A percentile compares a stretch with the other conserved stretches of the same genome.
Evolutionary conservation across 2,797 vertebrate species (phyloP).

Genomic region (Choloepus didactylus): DNA sequence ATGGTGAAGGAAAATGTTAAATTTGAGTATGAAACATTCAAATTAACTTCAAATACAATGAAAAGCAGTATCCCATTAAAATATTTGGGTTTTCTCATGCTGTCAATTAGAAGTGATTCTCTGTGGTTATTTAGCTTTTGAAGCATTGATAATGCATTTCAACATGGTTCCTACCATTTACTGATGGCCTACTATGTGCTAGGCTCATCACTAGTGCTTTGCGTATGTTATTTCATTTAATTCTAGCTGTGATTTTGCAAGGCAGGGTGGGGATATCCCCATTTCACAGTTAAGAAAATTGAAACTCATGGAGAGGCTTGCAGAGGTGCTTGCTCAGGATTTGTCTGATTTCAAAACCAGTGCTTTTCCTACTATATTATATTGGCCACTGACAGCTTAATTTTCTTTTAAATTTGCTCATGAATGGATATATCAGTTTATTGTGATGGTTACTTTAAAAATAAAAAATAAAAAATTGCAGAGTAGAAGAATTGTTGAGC

Average conservation of each 20-base stretch:
- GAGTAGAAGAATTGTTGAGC: not conserved
- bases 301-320: not conserved
- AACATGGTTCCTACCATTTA: not conserved
- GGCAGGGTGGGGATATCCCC: not conserved
- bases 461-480: not conserved
- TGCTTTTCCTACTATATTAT: not conserved
- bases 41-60: not conserved
- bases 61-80: not conserved
- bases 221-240: not conserved
- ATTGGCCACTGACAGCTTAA: not conserved
- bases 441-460: not conserved
- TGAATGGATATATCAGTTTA: not conserved
- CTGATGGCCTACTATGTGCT: not conserved
- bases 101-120: not conserved
- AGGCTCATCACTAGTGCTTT: not conserved
- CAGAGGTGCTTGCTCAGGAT: not conserved
- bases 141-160: not conserved
- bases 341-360: not conserved
- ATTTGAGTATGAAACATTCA: not conserved
- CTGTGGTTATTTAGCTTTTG: not conserved
- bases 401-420: not conserved
- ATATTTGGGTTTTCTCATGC: not conserved
- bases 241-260: not conserved
- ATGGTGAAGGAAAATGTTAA: slow-evolving; percentile 24
- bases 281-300: not conserved